Conservation (phyloP, 2,113 vertebrate genomes). For the Acanthochromis polyacanthus region DNA sequence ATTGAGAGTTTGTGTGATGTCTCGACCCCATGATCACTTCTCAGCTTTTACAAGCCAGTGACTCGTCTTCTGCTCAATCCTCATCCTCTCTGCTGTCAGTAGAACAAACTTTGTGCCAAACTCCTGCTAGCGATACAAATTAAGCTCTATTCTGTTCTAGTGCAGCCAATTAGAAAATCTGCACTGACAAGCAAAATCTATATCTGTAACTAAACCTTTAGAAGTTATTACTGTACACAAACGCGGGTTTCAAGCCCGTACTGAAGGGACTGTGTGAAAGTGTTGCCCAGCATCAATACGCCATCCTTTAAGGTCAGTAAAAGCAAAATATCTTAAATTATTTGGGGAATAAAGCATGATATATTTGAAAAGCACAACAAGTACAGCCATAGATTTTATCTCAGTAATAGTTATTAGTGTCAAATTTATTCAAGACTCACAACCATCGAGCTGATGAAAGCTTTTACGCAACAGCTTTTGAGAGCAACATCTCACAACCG, state of each 20-base stretch:
- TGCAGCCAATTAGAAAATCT: neutral
- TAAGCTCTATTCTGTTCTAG: neutral
- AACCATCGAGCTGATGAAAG: neutral
- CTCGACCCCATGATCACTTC: neutral
- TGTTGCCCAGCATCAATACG: neutral
- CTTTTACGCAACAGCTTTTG: slow-evolving; percentile 4
- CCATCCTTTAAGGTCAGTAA: neutral
- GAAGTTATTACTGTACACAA: neutral
- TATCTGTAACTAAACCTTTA: neutral
- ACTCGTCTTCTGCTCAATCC: neutral
- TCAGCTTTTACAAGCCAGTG: neutral
- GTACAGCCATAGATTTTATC: neutral
- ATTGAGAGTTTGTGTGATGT: neutral
- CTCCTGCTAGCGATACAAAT: neutral
- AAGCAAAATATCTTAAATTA: neutral
- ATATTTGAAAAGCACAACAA: neutral
- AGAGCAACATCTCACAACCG: neutral
- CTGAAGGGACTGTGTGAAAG: neutral
- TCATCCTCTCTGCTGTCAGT: neutral
- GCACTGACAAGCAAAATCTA: neutral
- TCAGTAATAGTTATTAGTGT: neutral
- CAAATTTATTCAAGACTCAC: neutral
- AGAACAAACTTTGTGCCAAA: neutral
- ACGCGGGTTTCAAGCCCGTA: neutral
- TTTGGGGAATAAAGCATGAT: neutral